These are phyloP conservation scores for Eristalis pertinax DNA, from an alignment of 2,888 invertebrate genomes.

Conservation along the genomic window DNA sequence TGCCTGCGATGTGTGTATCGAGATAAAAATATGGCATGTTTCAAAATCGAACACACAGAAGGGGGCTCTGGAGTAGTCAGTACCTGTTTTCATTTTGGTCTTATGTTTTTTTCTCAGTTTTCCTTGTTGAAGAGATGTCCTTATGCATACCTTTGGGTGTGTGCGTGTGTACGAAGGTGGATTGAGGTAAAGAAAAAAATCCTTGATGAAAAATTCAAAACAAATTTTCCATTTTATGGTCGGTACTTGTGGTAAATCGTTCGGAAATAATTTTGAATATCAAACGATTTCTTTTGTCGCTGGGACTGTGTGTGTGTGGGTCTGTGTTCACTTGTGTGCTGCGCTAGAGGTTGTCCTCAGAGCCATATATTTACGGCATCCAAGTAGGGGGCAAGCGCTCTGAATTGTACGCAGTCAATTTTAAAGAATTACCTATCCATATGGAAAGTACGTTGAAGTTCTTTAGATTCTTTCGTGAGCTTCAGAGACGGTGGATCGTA, in stretches of 20 bases:
- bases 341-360: not conserved
- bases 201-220: constrained; percentile 69
- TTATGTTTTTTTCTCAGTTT: constrained; percentile 9
- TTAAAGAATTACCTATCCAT: constrained; percentile 54
- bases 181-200: constrained; percentile 27
- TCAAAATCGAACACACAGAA: constrained; percentile 15
- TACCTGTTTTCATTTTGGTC: constrained; percentile 11
- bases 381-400: constrained; percentile 17
- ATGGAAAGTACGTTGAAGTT: constrained; percentile 34
- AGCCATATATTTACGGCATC: not conserved
- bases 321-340: not conserved
- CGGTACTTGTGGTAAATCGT: constrained; percentile 69
- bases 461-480: constrained; percentile 3
- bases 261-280: constrained; percentile 70
- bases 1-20: not conserved
- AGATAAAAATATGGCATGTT: not conserved
- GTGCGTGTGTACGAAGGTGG: not conserved
- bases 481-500: not conserved
- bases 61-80: not conserved
- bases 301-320: constrained; percentile 18
- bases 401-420: constrained; percentile 60
- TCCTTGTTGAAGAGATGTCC: constrained; percentile 3
- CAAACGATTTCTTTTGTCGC: constrained; percentile 62
- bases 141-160: not conserved
- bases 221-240: constrained; percentile 65